Conservation (phyloP, 2,113 vertebrate genomes). For the Rhegmatorhina hoffmannsi region DNA sequence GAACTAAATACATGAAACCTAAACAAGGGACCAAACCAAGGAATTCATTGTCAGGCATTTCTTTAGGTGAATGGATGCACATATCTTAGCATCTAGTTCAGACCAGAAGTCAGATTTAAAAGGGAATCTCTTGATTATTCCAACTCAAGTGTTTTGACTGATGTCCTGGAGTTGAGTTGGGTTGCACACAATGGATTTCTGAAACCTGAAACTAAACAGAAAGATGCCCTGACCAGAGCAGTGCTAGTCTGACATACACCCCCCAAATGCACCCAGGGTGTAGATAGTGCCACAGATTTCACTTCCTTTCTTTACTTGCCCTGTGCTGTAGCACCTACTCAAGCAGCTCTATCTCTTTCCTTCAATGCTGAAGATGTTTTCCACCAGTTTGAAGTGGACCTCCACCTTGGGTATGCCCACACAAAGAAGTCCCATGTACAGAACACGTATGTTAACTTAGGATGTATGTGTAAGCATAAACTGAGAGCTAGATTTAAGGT, state of each 20-base stretch:
- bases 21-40: neutral
- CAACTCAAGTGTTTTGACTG: neutral
- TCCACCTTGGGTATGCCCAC: neutral
- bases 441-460: neutral
- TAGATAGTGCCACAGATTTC: neutral
- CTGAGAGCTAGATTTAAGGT: neutral
- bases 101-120: neutral
- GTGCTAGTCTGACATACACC: neutral
- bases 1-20: neutral
- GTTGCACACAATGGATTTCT: neutral
- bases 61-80: neutral
- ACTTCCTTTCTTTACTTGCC: fast-evolving
- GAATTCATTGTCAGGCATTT: neutral
- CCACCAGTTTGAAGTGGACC: neutral
- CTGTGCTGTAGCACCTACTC: neutral
- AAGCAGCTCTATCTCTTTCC: neutral
- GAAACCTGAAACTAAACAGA: neutral
- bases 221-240: neutral
- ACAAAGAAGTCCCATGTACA: neutral
- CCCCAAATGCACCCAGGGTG: neutral
- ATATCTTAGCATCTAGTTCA: neutral
- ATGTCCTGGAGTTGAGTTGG: neutral
- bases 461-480: neutral
- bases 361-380: neutral
- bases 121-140: neutral